These are phyloP conservation scores for Diachasma alloeum DNA, from an alignment of 1,140 invertebrate species.

Conservation along the genomic window DNA sequence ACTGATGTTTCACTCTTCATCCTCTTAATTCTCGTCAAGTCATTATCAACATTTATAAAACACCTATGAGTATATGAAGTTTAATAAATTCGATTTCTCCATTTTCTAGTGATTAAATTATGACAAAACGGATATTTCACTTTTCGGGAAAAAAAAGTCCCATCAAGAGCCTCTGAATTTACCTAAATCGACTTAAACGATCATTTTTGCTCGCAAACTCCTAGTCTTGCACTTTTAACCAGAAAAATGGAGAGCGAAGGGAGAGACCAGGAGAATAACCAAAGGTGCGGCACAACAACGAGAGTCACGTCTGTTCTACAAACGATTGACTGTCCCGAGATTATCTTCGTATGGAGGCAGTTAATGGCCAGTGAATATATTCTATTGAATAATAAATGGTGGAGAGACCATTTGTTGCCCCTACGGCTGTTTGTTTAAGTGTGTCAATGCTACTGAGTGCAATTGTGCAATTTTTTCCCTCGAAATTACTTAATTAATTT, in stretches of 20 bases:
- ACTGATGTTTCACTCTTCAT: no score
- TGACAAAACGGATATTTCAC: no score
- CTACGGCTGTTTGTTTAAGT: neutral
- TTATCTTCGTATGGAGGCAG: neutral
- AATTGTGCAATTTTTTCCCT: neutral
- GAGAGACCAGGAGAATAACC: neutral
- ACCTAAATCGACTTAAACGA: neutral
- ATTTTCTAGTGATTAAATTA: no score
- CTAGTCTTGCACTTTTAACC: no score
- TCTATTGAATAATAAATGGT: neutral
- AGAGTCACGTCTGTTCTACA: neutral
- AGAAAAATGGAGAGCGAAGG: neutral
- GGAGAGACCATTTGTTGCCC: neutral
- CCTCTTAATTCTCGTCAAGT: no score
- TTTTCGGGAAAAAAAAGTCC: no score
- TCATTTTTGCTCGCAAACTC: neutral
- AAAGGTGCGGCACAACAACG: neutral
- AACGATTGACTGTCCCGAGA: neutral
- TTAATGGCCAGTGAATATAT: slow-evolving; percentile 7
- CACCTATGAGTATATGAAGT: no score
- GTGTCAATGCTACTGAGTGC: neutral
- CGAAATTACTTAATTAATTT: neutral
- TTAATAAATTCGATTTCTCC: no score
- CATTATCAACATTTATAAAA: no score
- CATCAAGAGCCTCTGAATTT: neutral